Evolutionary conservation across 1,140 invertebrate species (phyloP).

Genomic region (Fopius arisanus): DNA sequence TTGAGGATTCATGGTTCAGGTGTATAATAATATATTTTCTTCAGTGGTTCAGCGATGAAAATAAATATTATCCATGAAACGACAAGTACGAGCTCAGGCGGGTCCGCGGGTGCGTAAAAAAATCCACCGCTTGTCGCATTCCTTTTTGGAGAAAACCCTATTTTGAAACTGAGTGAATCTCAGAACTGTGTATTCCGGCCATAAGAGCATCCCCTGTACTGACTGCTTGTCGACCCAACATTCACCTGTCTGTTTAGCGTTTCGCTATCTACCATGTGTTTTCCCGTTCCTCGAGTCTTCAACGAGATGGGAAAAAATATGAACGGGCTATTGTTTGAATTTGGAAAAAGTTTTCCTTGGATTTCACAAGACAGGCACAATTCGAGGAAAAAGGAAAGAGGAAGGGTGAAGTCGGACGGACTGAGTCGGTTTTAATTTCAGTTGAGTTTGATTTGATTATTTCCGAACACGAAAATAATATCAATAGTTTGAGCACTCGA

Average conservation of each 20-base stretch:
- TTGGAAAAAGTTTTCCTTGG: no score
- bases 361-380: no score
- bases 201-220: background rate
- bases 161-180: background rate
- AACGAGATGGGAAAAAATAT: background rate
- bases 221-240: background rate
- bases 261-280: background rate
- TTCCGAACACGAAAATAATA: no score
- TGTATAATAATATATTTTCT: background rate
- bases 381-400: no score
- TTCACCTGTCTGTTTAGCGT: background rate
- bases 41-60: background rate
- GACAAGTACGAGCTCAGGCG: background rate
- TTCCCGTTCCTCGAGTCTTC: background rate
- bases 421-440: no score
- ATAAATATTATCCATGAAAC: background rate
- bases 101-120: background rate
- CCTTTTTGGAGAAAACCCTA: background rate
- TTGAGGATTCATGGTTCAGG: no score
- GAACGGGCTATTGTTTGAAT: no score
- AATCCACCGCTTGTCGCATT: background rate
- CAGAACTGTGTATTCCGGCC: background rate
- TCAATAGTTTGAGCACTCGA: no score
- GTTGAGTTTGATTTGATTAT: no score
- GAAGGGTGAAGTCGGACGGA: no score